Base-by-base conservation (phyloP, 1,140 invertebrate species). In the Drosophila repleta region DNA sequence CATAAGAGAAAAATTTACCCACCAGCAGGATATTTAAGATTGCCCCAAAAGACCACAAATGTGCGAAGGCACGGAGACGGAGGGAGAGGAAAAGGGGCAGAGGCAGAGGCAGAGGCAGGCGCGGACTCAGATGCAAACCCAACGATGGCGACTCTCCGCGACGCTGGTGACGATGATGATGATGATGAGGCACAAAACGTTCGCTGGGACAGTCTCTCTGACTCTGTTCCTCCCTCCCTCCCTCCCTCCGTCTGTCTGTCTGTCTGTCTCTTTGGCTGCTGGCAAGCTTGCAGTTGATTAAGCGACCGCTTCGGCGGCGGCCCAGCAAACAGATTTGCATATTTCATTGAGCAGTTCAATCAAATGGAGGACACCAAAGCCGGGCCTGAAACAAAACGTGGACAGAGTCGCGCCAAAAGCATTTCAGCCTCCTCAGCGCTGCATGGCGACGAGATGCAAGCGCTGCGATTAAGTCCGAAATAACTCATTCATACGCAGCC, bases 291-390 rank as follows among this genome's bases (percentile, higher is more conserved):
- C 78, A 87, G 84, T 87, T 87, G 83, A 87, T 87, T 87, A 87
- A 87, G 84, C 84, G 79, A 76, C 64, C 79, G 71, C 79, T 56
- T 53, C 57, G 52, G 55, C 45, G 70, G 64, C 56, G 15, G 51
- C 26, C 39, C 15, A 35, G 57, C 57, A 67, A 84, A 90, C 79
- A 90, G 87, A 88, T 80, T 88, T 90, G 88, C 88, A 90, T 90
- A 90, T 90, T 90, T 90, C 88, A 90, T 90, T 90, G 88, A 90
- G 82, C 77, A 90, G 88, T 90, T 90, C 76, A 90, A 90, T 90
- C 88, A 90, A 90, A 90, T 81, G 74, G 78, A 90, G 87, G 78
- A 90, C 87, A 87, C 73, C 70, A 75, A 75, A 76, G 63, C 37
- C 72, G 67, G 67, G 68, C 57, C 48, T 58, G 53, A 69, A 76